Evolutionary conservation across 2,888 invertebrate species (phyloP), one percentile per base, ranked within the genome.

Genomic region (Byasa hedistus): DNA sequence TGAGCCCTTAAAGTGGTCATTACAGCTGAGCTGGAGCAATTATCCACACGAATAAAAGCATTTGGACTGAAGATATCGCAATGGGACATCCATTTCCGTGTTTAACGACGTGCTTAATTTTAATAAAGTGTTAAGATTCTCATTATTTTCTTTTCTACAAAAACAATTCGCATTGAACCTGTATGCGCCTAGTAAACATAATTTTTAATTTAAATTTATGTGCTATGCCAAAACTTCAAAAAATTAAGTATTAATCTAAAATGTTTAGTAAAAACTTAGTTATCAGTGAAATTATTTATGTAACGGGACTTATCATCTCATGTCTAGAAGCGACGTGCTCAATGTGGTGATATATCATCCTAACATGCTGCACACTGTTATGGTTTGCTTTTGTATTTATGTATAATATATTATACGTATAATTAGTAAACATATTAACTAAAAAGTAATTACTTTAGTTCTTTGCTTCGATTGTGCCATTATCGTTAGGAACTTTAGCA

Each of bases 31-130:
- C 39, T 52, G 61, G 27, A 58, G 54, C 66, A 66, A 66, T 66
- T 66, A 66, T 61, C 66, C 57, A 61, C 61, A 66, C 61, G 66
- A 57, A 66, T 66, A 66, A 66, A 66, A 61, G 66, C 61, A 57
- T 61, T 66, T 66, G 61, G 52, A 61, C 61, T 66, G 27, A 58
- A 66, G 59, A 60, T 65, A 60, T 65, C 65, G 60, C 65, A 65
- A 60, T 48, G 59, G 60, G 56, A 61, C 61, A 57, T 57, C 57
- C 66, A 66, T 66, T 66, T 61, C 52, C 32, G 22, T 57, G 66
- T 66, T 66, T 61, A 66, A 66, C 61, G 66, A 61, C 57, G 66
- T 61, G 61, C 57, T 66, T 61, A 57, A 61, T 61, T 66, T 57
- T n/a, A 57, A 52, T 66, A 56, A 56, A 61, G 32, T 64, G 21